Conservation (phyloP, 2,888 invertebrate species). For the Archaeoteleia sp. region DNA sequence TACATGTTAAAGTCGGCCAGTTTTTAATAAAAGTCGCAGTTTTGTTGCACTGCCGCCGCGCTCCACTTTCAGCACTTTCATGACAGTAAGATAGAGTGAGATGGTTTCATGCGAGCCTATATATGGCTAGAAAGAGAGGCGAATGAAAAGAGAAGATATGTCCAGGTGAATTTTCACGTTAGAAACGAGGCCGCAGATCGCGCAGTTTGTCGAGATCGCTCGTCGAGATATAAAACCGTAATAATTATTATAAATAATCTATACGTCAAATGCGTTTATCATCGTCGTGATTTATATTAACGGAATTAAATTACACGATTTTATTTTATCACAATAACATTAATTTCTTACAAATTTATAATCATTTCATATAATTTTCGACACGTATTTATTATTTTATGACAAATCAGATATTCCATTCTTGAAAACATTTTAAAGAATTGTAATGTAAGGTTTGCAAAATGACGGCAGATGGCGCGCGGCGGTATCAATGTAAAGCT, state of each 20-base stretch:
- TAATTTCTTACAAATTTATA: too few species aligned
- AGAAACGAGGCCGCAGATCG: conserved; percentile 38
- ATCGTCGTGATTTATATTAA: neutral
- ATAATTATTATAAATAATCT: conserved; percentile 4
- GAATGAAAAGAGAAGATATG: conserved; percentile 42
- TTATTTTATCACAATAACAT: too few species aligned
- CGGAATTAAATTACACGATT: neutral
- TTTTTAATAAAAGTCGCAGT: conserved; percentile 66
- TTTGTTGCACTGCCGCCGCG: conserved; percentile 63
- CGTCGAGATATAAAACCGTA: neutral
- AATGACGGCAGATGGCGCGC: too few species aligned
- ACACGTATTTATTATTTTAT: too few species aligned
- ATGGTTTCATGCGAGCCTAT: conserved; percentile 30
- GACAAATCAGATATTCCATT: too few species aligned
- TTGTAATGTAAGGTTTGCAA: too few species aligned
- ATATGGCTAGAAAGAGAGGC: conserved; percentile 46
- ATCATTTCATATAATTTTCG: too few species aligned
- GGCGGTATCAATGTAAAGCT: too few species aligned
- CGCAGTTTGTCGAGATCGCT: neutral
- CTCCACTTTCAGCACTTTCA: conserved; percentile 69
- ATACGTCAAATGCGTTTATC: neutral
- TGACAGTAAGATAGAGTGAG: conserved; percentile 60
- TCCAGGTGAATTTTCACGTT: conserved; percentile 45
- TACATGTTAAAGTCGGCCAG: conserved; percentile 63
- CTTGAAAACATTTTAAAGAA: too few species aligned